Conservation (phyloP, 2,888 invertebrate genomes). For the Agrotis puta region DNA sequence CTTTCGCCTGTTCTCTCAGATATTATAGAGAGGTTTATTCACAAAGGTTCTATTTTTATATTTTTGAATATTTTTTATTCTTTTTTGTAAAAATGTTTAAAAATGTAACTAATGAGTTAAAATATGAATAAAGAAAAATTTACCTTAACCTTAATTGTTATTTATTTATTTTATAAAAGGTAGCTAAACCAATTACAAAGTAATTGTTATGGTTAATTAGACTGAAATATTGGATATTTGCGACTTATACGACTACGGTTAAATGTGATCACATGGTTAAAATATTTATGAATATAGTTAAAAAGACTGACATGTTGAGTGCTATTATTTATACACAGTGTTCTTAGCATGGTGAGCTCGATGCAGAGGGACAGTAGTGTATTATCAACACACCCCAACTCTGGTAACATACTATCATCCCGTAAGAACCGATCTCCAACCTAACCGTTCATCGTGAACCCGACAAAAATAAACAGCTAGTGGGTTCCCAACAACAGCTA, state of each 20-base stretch:
- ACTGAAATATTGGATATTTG: background rate
- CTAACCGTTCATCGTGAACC: no score
- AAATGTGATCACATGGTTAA: background rate
- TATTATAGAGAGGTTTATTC: background rate
- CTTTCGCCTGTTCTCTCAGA: no score
- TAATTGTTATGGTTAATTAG: no score
- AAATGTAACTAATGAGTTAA: no score
- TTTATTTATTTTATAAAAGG: no score
- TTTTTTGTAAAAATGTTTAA: no score
- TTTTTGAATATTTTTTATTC: no score
- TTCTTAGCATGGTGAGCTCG: constrained; percentile 7
- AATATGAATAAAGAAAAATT: no score
- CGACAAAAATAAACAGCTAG: no score
- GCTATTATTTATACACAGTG: background rate
- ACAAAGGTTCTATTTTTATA: constrained; percentile 18
- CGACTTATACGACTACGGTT: background rate
- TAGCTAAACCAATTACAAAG: no score
- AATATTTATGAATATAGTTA: background rate
- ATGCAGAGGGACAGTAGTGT: background rate
- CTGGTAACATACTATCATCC: background rate
- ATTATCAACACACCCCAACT: background rate
- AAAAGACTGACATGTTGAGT: constrained; percentile 17
- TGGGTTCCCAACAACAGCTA: constrained; percentile 14
- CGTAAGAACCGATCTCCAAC: no score
- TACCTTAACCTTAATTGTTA: no score